phyloP scores from a whole-genome alignment of 2,113 vertebrate genomes.

The Struthio camelus region DNA sequence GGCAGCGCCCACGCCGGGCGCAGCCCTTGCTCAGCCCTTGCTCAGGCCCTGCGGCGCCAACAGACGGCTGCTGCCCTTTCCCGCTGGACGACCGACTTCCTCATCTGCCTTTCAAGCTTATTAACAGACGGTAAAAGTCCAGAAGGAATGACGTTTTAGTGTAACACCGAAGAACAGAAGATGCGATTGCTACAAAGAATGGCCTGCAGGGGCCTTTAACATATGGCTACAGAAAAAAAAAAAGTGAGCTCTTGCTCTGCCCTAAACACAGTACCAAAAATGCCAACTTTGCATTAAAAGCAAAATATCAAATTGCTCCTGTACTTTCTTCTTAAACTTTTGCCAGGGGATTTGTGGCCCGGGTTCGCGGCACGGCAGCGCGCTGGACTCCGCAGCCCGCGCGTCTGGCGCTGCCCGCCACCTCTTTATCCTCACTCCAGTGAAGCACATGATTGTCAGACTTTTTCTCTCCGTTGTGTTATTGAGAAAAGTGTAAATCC shows the following conservation, averaged over 20 bases:
- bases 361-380: neutral
- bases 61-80: neutral
- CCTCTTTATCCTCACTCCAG: conserved; percentile 44
- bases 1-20: too few species aligned
- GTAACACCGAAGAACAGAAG: neutral
- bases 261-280: neutral
- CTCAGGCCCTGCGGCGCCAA: too few species aligned
- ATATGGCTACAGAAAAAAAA: neutral
- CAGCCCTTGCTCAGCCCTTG: too few species aligned
- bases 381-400: neutral
- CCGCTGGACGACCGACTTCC: neutral
- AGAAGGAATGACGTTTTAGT: neutral
- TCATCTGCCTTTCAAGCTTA: neutral
- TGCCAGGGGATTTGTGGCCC: neutral
- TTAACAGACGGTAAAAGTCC: neutral
- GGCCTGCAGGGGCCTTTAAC: neutral
- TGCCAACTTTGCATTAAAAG: neutral
- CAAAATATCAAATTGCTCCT: neutral
- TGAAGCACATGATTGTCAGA: conserved; percentile 53
- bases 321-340: neutral
- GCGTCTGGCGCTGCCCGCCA: neutral
- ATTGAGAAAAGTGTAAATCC: conserved; percentile 1
- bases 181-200: neutral
- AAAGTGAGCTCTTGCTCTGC: neutral
- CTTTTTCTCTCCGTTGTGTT: neutral